Percentiles rank a stretch among this genome's conserved stretches.
Evolutionary conservation across 2,888 invertebrate species (phyloP).

Genomic region (Diarsia dahlii): DNA sequence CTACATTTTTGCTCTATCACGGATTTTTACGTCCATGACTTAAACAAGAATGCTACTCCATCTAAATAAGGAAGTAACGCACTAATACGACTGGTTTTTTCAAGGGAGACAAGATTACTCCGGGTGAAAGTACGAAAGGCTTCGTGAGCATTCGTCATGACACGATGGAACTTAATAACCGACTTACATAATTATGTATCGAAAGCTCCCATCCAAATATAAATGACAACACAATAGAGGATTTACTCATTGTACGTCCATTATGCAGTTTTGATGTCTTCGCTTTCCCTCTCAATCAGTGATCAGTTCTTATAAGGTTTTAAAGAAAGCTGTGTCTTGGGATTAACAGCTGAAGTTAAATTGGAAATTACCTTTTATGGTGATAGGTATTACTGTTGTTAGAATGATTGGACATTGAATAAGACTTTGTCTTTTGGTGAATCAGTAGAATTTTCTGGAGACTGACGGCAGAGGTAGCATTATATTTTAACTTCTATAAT

Average conservation of each 20-base stretch:
- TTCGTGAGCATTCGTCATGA: conserved; percentile 24
- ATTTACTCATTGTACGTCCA: conserved; percentile 54
- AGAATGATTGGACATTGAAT: not conserved
- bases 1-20: conserved; percentile 7
- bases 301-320: conserved; percentile 41
- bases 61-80: conserved; percentile 49
- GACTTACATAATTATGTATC: conserved; percentile 57
- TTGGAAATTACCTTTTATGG: not conserved
- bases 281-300: conserved; percentile 53
- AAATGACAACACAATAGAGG: conserved; percentile 68
- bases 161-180: conserved; percentile 44
- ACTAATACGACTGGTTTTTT: conserved; percentile 30
- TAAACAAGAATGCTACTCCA: conserved; percentile 28
- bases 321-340: conserved; percentile 50
- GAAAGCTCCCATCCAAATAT: conserved; percentile 65
- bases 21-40: conserved; percentile 5
- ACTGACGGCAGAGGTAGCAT: not conserved
- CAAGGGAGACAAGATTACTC: conserved; percentile 43
- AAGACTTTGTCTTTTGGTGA: not conserved
- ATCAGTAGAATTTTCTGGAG: not conserved
- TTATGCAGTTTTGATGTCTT: conserved; percentile 38
- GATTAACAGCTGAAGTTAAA: not conserved
- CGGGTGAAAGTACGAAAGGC: conserved; percentile 58
- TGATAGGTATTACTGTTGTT: not conserved
- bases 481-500: not conserved